Evolutionary conservation across 1,140 invertebrate species (phyloP), one percentile per base, ranked within the genome.

Genomic region (Nasonia vitripennis): DNA sequence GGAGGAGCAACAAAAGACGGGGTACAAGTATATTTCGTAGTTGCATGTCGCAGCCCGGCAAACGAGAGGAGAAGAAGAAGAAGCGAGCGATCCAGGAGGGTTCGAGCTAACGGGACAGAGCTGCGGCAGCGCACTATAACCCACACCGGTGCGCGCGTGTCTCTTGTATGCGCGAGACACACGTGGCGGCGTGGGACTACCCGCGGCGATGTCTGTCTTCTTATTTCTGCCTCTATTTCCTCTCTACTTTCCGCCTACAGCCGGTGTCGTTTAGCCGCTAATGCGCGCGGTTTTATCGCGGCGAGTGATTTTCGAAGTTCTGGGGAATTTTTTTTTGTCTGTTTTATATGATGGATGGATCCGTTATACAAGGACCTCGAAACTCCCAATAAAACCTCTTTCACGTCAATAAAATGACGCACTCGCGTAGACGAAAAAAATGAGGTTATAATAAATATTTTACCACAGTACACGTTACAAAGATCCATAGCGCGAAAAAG

Each of bases 61-160:
- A 75, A 75, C 45, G 9, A 75, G 79, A 80, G 77, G 23, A 86
- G 37, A 83, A 62, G 79, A 83, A 55, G 34, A 68, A 82, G 77
- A 81, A 51, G 77, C 84, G 23, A 55, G 88, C 88, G 31, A 81
- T 88, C 89, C 87, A 88, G 87, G 90, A 91, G 90, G 89, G 89
- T 91, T 91, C 89, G 90, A 91, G 89, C 86, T 91, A 91, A 91
- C 91, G 91, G 91, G 89, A 91, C 89, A 81, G 55, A 51, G 55
- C n/a, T 14, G 78, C 78, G 20, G 78, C 31, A 51, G 12, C 78
- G 78, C 75, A 48, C 45, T 75, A 75, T 45, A 75, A 75, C 74
- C 74, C 74, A 41, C 75, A 37, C 27, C 31, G 48, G 5, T 6
- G 34, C 2, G 27, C 51, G 23, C 27, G 12, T 4, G 27, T 27